Evolutionary conservation across 2,113 vertebrate genomes (phyloP).

Genomic region (Leiothrix lutea): DNA sequence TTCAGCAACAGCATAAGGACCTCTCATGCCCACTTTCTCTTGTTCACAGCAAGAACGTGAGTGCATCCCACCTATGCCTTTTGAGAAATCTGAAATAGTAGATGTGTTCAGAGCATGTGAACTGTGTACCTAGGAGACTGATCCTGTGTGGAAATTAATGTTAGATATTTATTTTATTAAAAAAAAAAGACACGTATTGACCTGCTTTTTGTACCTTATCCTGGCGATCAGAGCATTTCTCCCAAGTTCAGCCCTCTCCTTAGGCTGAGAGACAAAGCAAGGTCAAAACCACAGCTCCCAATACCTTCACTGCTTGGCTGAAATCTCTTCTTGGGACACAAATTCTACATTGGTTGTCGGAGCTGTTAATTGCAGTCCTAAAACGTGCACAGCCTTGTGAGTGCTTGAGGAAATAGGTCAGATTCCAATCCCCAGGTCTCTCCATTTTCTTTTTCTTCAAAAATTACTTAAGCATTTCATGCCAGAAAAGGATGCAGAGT

Average conservation of each 20-base stretch:
- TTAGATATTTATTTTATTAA: not conserved
- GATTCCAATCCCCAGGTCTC: not conserved
- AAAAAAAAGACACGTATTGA: not conserved
- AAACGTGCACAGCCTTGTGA: not conserved
- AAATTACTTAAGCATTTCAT: not conserved
- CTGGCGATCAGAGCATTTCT: not conserved
- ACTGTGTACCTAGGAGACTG: not conserved
- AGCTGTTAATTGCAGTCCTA: not conserved
- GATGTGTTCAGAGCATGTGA: not conserved
- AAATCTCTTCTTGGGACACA: not conserved
- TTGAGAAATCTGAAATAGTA: not conserved
- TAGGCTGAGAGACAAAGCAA: not conserved
- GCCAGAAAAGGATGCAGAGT: not conserved
- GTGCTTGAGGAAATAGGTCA: not conserved
- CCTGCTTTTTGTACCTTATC: not conserved
- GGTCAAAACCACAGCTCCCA: not conserved
- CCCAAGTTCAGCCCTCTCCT: not conserved
- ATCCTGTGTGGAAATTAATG: not conserved
- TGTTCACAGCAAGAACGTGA: not conserved
- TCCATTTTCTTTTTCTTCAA: not conserved
- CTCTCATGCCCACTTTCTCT: not conserved
- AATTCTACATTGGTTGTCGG: not conserved
- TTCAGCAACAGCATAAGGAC: not conserved
- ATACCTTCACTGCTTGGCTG: not conserved
- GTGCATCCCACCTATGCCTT: not conserved